Evolutionary conservation across 2,888 invertebrate species (phyloP).

Genomic region (Eupsilia transversa): DNA sequence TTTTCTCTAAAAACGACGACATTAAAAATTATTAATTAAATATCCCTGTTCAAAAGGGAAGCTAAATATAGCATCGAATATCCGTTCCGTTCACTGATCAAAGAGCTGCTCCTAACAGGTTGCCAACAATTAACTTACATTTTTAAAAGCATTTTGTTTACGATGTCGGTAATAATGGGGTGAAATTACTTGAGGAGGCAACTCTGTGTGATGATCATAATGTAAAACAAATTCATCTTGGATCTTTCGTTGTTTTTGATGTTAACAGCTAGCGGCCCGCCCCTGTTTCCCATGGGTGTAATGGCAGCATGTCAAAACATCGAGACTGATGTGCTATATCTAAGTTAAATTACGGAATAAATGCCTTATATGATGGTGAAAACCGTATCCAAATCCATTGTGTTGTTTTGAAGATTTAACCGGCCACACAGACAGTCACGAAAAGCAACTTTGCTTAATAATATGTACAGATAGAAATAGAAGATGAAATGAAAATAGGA

Average conservation of each 20-base stretch:
- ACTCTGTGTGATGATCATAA: not conserved
- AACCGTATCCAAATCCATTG: not conserved
- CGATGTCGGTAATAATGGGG: not conserved
- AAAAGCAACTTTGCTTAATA: not conserved
- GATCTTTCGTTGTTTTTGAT: not conserved
- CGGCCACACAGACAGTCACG: no score
- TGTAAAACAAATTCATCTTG: not conserved
- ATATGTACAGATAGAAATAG: not conserved
- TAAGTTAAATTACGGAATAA: no score
- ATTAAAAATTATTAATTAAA: constrained; percentile 60
- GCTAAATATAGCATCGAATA: constrained; percentile 58
- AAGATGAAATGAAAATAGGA: not conserved
- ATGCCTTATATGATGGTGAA: not conserved
- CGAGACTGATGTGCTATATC: no score
- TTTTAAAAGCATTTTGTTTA: constrained; percentile 49
- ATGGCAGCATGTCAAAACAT: not conserved
- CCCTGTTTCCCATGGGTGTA: not conserved
- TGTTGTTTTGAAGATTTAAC: not conserved
- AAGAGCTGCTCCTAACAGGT: constrained; percentile 48
- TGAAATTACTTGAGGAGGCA: not conserved
- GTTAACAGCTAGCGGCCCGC: not conserved
- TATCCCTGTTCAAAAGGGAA: constrained; percentile 48
- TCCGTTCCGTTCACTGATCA: constrained; percentile 54
- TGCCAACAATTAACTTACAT: constrained; percentile 58
- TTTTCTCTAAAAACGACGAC: constrained; percentile 23